phyloP scores from a whole-genome alignment of 2,113 vertebrate genomes.

The Triplophysa dalaica region DNA sequence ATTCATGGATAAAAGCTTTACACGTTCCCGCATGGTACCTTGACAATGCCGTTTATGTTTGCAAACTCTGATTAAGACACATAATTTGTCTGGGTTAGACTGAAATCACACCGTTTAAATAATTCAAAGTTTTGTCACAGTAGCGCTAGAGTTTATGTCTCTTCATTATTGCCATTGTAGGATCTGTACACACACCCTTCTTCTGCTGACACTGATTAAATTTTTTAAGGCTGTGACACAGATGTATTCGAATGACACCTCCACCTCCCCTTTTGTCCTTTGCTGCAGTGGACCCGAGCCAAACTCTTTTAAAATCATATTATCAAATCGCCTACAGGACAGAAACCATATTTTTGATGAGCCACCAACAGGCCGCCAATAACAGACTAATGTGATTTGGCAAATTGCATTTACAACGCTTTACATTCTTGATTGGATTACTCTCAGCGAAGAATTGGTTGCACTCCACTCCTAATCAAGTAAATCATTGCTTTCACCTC shows the following conservation, averaged over 20 bases:
- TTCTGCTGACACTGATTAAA: conserved; percentile 19
- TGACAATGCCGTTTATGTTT: conserved; percentile 2
- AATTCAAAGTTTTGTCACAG: not conserved
- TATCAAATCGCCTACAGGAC: conserved; percentile 53
- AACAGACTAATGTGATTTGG: conserved; percentile 68
- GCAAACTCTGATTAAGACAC: not conserved
- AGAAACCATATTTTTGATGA: conserved; percentile 50
- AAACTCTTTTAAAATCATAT: conserved; percentile 49
- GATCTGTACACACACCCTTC: not conserved
- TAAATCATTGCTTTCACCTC: conserved; percentile 66
- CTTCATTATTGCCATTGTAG: not conserved
- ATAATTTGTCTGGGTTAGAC: not conserved
- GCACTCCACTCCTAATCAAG: conserved; percentile 68
- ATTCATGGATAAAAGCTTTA: conserved; percentile 7
- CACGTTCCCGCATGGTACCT: not conserved
- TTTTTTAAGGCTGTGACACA: not conserved
- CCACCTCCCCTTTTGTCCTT: conserved; percentile 38
- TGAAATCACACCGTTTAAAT: not conserved
- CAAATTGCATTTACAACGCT: conserved; percentile 72
- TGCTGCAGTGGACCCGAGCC: conserved; percentile 34
- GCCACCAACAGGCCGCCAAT: conserved; percentile 54
- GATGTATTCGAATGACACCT: conserved; percentile 1
- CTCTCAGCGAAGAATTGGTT: conserved; percentile 68
- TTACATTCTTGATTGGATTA: conserved; percentile 78
- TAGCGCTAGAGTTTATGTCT: not conserved